Conservation (phyloP, 2,113 vertebrate species). For the Saguinus imperator region DNA sequence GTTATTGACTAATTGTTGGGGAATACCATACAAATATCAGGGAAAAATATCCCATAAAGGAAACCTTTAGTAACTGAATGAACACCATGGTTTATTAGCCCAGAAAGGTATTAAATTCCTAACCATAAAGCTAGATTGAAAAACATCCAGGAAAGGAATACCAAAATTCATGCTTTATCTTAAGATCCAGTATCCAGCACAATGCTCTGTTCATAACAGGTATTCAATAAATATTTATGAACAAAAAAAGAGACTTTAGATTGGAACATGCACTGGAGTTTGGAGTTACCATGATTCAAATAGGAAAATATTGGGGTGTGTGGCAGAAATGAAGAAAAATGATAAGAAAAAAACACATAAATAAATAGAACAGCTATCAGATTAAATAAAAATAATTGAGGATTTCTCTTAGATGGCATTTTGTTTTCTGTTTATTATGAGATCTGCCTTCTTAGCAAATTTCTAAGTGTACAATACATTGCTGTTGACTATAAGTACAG, state of each 20-base stretch:
- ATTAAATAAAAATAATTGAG: slow-evolving; percentile 23
- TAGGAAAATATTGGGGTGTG: neutral
- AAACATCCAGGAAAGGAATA: neutral
- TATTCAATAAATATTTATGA: neutral
- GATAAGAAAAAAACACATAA: neutral
- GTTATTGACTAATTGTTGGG: neutral
- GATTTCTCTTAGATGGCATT: neutral
- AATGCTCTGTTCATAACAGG: neutral
- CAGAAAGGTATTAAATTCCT: neutral
- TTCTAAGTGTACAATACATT: neutral
- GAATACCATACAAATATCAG: neutral
- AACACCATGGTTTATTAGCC: neutral
- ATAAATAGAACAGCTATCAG: neutral
- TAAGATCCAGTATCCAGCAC: neutral
- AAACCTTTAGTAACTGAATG: neutral
- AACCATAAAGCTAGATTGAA: neutral
- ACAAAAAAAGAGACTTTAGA: neutral
- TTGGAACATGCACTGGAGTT: neutral
- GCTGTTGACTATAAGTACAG: neutral
- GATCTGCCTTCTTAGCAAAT: neutral
- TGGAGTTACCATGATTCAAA: neutral
- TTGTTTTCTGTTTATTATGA: neutral
- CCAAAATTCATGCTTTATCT: neutral
- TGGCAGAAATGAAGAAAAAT: neutral
- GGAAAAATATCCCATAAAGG: neutral